These are phyloP conservation scores for Rhincodon typus DNA, from an alignment of 2,797 vertebrate genomes.

Conservation along the genomic window DNA sequence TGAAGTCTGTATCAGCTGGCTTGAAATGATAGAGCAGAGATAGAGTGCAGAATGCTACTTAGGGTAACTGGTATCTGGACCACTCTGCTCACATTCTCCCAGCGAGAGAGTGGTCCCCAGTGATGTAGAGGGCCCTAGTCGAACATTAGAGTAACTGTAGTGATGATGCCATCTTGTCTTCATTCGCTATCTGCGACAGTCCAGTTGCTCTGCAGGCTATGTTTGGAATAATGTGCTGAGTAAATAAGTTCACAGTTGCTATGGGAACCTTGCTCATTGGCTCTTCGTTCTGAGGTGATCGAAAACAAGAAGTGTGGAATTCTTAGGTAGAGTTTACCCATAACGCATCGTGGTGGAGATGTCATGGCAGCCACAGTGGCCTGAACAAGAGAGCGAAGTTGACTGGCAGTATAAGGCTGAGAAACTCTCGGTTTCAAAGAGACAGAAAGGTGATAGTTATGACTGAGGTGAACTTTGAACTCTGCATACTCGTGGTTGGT, in stretches of 20 bases:
- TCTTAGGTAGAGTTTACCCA: neutral
- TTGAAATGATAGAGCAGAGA: neutral
- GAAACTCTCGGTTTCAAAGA: neutral
- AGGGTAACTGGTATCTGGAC: neutral
- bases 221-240: neutral
- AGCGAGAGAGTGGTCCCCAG: neutral
- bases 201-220: neutral
- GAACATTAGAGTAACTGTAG: neutral
- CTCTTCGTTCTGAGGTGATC: neutral
- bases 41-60: neutral
- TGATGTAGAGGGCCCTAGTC: neutral
- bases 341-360: neutral
- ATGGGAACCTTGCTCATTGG: neutral
- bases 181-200: neutral
- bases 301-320: neutral
- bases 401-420: neutral
- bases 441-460: neutral
- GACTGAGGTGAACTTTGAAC: neutral
- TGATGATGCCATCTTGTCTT: too few species aligned
- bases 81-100: neutral
- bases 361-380: neutral
- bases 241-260: conserved; percentile 12
- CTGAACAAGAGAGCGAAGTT: neutral
- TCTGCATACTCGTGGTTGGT: neutral
- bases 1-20: neutral